These are phyloP conservation scores for Alauda arvensis DNA, from an alignment of 2,797 vertebrate genomes.

Conservation along the genomic window DNA sequence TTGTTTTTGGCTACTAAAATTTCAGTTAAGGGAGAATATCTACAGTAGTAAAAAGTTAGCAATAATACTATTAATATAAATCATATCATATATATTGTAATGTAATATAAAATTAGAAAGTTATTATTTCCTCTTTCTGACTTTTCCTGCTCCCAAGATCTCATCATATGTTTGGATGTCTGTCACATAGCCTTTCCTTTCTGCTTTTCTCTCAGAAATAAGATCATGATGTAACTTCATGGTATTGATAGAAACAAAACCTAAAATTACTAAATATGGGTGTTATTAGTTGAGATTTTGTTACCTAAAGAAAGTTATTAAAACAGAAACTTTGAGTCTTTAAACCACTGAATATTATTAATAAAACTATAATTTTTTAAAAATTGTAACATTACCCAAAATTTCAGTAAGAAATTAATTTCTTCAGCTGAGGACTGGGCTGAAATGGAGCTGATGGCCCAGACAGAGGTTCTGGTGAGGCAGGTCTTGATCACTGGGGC, in stretches of 20 bases:
- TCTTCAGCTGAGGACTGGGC: not conserved
- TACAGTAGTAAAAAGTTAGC: not conserved
- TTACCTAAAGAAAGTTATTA: not conserved
- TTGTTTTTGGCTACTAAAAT: not conserved
- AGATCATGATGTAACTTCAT: not conserved
- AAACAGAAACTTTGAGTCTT: not conserved
- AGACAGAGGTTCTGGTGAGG: not conserved
- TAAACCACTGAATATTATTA: not conserved
- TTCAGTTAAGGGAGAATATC: not conserved
- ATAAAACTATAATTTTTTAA: not conserved
- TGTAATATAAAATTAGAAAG: not conserved
- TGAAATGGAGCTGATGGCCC: not conserved
- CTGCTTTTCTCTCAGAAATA: not conserved
- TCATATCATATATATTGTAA: no score
- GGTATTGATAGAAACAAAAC: not conserved
- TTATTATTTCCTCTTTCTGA: not conserved
- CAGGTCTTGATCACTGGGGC: not conserved
- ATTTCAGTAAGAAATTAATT: not conserved
- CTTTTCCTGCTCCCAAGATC: not conserved
- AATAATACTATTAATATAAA: not conserved
- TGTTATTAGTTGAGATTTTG: not conserved
- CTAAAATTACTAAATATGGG: not conserved
- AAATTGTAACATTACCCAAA: not conserved
- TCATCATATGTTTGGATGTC: not conserved
- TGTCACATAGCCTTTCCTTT: not conserved